These are phyloP conservation scores for Caenorhabditis imperialis DNA, from an alignment of 2,888 invertebrate genomes.

Conservation along the genomic window DNA sequence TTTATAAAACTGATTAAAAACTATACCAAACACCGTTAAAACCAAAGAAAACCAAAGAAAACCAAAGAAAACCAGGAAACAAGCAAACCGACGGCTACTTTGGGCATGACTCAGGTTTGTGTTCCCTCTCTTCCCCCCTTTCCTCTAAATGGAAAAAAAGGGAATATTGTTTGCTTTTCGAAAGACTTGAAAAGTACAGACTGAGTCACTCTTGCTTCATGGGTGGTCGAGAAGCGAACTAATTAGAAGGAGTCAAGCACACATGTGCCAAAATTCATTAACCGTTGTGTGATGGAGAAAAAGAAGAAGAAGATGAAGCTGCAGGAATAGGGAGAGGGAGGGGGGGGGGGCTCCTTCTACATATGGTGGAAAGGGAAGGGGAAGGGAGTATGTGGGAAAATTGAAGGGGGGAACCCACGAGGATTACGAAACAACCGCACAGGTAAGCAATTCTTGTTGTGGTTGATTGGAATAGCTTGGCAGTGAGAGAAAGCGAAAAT, in stretches of 20 bases:
- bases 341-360: slow-evolving; percentile 25
- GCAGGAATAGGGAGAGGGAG: not conserved
- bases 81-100: slow-evolving; percentile 21
- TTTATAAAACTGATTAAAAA: too few relatives aligned
- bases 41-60: not conserved
- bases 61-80: slow-evolving; percentile 5
- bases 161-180: slow-evolving; percentile 48
- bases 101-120: slow-evolving; percentile 31
- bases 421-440: slow-evolving; percentile 36
- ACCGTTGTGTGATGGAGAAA: slow-evolving; percentile 31
- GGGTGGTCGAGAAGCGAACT: slow-evolving; percentile 31
- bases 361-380: slow-evolving; percentile 21
- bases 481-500: too few relatives aligned
- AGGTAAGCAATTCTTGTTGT: slow-evolving; percentile 25
- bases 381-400: slow-evolving; percentile 14
- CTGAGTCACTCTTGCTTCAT: too few relatives aligned
- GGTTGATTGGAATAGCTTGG: slow-evolving; percentile 20
- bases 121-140: too few relatives aligned
- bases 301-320: slow-evolving; percentile 7
- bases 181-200: too few relatives aligned
- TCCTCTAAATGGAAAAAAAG: slow-evolving; percentile 43
- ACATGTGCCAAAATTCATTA: slow-evolving; percentile 54
- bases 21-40: not conserved
- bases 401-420: slow-evolving; percentile 10
- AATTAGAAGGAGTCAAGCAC: slow-evolving; percentile 11